phyloP scores from a whole-genome alignment of 2,797 vertebrate genomes.

The Vireo griseus region DNA sequence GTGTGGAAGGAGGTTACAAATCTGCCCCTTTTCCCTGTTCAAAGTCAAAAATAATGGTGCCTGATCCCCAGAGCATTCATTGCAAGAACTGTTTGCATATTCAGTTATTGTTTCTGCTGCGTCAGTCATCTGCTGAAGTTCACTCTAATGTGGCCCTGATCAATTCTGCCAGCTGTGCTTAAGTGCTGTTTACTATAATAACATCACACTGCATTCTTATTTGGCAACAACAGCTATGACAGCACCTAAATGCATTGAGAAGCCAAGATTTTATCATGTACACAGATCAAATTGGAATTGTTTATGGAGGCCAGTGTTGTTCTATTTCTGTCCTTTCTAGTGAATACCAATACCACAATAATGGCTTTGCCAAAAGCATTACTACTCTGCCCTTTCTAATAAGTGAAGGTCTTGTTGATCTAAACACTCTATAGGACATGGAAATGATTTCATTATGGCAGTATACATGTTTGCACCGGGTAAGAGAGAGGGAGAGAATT shows the following conservation, averaged over 20 bases:
- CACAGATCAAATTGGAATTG: constrained; percentile 75
- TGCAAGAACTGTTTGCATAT: constrained; percentile 91
- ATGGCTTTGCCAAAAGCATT: constrained; percentile 70
- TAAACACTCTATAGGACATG: constrained; percentile 64
- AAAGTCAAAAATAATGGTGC: constrained; percentile 88
- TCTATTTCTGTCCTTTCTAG: constrained; percentile 77
- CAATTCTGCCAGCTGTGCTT: constrained; percentile 93
- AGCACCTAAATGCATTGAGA: constrained; percentile 82
- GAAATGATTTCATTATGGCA: constrained; percentile 64
- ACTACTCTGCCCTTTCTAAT: constrained; percentile 70
- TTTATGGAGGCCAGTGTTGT: constrained; percentile 71
- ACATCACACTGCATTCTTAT: constrained; percentile 83
- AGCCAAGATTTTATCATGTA: constrained; percentile 77
- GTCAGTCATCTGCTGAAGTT: constrained; percentile 88
- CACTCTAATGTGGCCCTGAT: constrained; percentile 87
- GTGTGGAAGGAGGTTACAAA: constrained; percentile 85
- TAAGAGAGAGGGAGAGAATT: neutral
- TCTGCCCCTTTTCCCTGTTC: constrained; percentile 81
- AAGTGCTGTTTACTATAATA: constrained; percentile 93
- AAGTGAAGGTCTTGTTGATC: constrained; percentile 70
- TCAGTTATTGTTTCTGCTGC: constrained; percentile 94
- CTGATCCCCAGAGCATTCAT: constrained; percentile 84
- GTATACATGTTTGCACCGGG: constrained; percentile 14
- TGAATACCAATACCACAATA: constrained; percentile 72
- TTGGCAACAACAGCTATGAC: constrained; percentile 83